Percentiles rank a stretch among this genome's conserved stretches.
Conservation (phyloP, 2,888 invertebrate genomes). For the Arrhopalites spinosus region DNA sequence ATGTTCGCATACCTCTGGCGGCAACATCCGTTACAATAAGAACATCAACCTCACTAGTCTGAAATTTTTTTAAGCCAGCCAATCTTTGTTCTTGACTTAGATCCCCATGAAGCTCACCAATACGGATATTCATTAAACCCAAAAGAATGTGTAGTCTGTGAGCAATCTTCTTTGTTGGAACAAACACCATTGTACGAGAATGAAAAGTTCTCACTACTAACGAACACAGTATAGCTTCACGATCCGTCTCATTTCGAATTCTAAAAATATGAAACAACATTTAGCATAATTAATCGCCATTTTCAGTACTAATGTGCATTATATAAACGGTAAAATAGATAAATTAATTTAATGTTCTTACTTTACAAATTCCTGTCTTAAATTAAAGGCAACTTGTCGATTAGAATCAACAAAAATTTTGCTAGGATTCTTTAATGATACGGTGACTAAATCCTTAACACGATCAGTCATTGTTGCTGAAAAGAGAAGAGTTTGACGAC, state of each 20-base stretch:
- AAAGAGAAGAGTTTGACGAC: constrained; percentile 94
- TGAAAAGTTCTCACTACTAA: constrained; percentile 86
- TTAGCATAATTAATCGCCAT: too few relatives aligned
- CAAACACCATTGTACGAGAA: constrained; percentile 91
- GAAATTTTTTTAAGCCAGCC: constrained; percentile 85
- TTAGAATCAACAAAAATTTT: constrained; percentile 95
- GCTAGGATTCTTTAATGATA: constrained; percentile 90
- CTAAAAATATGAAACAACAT: constrained; percentile 59
- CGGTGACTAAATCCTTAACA: constrained; percentile 90
- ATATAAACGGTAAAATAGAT: not conserved
- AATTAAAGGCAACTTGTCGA: constrained; percentile 91
- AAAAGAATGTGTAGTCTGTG: constrained; percentile 90
- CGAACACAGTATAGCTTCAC: constrained; percentile 86
- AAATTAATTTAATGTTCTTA: constrained; percentile 55
- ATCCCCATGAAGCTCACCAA: constrained; percentile 91
- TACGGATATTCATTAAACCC: constrained; percentile 78
- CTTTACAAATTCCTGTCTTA: constrained; percentile 94
- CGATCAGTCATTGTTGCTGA: constrained; percentile 99
- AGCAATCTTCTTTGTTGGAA: constrained; percentile 94
- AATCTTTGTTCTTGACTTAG: constrained; percentile 93
- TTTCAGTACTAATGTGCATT: too few relatives aligned
- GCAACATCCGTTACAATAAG: constrained; percentile 94
- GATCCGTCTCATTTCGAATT: constrained; percentile 87
- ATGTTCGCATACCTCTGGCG: constrained; percentile 84
- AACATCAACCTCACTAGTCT: constrained; percentile 81